Base-by-base conservation (phyloP, 2,888 invertebrate genomes). In the Girardia tigrina region DNA sequence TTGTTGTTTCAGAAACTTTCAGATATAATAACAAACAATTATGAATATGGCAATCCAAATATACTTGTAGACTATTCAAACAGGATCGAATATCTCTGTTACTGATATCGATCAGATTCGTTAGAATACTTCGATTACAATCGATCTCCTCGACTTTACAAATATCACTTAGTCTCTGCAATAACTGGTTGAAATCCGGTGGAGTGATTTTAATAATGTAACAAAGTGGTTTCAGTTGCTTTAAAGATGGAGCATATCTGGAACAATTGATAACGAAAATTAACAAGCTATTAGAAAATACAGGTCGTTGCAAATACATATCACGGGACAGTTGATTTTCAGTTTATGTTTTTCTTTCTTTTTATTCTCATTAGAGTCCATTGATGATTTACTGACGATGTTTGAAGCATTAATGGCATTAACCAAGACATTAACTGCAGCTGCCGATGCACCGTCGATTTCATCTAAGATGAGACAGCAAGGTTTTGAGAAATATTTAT, bases 241-340 rank as follows among this genome's bases (percentile, higher is more conserved):
- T 87, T 77, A 98, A 85, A 0, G 94, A 89, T 0, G 93, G 90
- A 2, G 82, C 83, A 81, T 84, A 85, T 78, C 85, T 85, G 77
- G 42, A 79, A 14, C 12, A 70, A 23, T 28, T 28, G 16, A 26
- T 16, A 77, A 6, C 28, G 8, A 26, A 71, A 16, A 20, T 26
- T 29, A 27, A 26, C 78, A 16, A 75, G 26, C 16, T 28, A 16
- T 26, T 28, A 28, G 20, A 0, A 90, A 90, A 81, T 91, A 97
- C 80, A 90, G 87, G 82, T 97, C 94, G 82, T 98, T 98, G 82
- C 97, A 98, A 78, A 97, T 95, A 82, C 95, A 97, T 79, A 98
- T 91, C 29, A 98, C 89, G 0, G 97, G 97, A 73, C 97, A 86
- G 78, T 88, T 88, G 74, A 94, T 85, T 16, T 72, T 70, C 69